Base-by-base conservation (phyloP, 1,140 invertebrate genomes). In the Ips nitidus region DNA sequence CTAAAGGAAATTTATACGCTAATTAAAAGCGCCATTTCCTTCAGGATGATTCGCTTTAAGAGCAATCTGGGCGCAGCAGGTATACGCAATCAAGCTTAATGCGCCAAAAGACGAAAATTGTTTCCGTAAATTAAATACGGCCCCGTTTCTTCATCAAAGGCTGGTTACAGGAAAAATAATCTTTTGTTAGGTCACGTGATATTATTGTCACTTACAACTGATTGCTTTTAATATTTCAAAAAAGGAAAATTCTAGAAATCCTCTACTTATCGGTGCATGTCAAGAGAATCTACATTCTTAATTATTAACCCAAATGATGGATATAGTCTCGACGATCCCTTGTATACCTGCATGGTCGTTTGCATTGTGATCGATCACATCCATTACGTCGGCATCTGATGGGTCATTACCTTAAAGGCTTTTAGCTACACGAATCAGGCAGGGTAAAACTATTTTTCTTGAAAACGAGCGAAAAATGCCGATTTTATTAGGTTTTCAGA, bases 51-150 rank as follows among this genome's bases (percentile, higher is more conserved):
- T 69, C 67, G 41, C 57, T 69, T 22, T 69, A 56, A 47, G 42
- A 56, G 59, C 50, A 52, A 63, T 69, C 45, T 63, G 4, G 39
- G 55, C 67, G 4, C 37, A 60, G 52, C 57, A 61, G 66, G 57
- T 61, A 62, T 53, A 68, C 57, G 66, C 59, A 68, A 68, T 68
- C 66, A 61, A 53, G 57, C 22, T 62, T 68, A 68, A 68, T 61
- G 66, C 57, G 45, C 57, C 47, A 68, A 47, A 61, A 58, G 61
- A 68, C 66, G 66, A 60, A 68, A 68, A 68, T 68, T 52, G 58
- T 68, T 61, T 52, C 55, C 41, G 22, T 68, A 60, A 68, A 68
- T 68, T 68, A 68, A 68, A 68, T 61, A 43, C 66, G 55, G 41
- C 7, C 57, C 37, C 7, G 43, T 60, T 68, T 68, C 45, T 52